Evolutionary conservation across 2,113 vertebrate genomes (phyloP), one percentile per base, ranked within the genome.

Genomic region (Pelmatolapia mariae): DNA sequence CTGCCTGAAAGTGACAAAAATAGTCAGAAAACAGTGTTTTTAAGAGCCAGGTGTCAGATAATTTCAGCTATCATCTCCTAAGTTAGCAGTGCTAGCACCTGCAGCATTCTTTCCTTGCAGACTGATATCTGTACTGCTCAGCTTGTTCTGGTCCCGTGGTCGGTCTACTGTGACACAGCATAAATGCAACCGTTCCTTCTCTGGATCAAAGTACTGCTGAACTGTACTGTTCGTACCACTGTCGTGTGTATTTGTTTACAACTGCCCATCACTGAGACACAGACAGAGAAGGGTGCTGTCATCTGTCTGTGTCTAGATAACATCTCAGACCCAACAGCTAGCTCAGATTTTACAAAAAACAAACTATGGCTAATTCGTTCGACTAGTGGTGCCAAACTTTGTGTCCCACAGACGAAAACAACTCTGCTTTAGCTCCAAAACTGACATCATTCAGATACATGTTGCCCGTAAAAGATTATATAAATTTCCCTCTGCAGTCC

Each of bases 401-500:
- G 38, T 26, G 68, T 73, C 40, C 38, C 68, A 73, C 22, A 73
- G 38, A 45, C 13, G 16, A 45, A 45, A 73, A 26, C 40, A 18
- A 10, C 16, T 73, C 29, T 18, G 7, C 22, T 38, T 10, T 8
- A 26, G 57, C 40, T 73, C 57, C 50, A 57, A 13, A 66, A 54
- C 26, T 43, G 24, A 18, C 22, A 56, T 45, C 15, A 16, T 19
- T 82, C n/a, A 47, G 12, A 52, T 43, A 12, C 10, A 80, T n/a
- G 26, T 8, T 83, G 31, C 53, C n/a, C 33, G 7, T 33, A 50
- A 87, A 63, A 50, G 36, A 47, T 76, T 79, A 95, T 96, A 92
- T 86, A 86, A 91, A 95, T 87, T 95, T 97, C 96, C 97, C 96
- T 96, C 97, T 96, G 97, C 26, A 96, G 94, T 94, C 95, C 7